Evolutionary conservation across 2,113 vertebrate genomes (phyloP).

Genomic region (Poeciliopsis retropinna): DNA sequence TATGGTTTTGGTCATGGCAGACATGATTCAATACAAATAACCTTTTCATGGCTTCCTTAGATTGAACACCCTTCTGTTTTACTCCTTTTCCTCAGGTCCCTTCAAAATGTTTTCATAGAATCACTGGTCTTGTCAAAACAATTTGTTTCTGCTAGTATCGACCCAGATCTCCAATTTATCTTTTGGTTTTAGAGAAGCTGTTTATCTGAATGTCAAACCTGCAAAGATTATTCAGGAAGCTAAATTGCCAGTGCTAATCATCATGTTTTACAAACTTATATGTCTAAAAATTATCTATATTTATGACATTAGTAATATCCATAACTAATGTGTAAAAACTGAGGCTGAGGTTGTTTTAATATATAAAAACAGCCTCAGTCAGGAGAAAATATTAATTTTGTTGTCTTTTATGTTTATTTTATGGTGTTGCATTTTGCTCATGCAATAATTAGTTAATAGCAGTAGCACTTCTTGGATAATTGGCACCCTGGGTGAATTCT

Average conservation of each 20-base stretch:
- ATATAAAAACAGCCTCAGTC: background rate
- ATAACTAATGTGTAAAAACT: no score
- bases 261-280: background rate
- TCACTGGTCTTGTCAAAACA: no score
- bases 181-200: no score
- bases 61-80: no score
- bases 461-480: background rate
- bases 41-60: no score
- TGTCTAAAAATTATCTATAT: background rate
- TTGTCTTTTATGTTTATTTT: background rate
- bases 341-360: background rate
- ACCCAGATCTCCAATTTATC: no score
- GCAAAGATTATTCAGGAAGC: background rate
- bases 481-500: background rate
- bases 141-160: no score
- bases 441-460: background rate
- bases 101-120: no score
- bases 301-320: no score
- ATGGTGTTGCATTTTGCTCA: background rate
- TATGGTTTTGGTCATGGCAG: conserved; percentile 1
- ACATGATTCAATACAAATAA: background rate
- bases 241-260: background rate
- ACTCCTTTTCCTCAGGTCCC: no score
- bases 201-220: no score
- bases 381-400: background rate